Base-by-base conservation (phyloP, 2,797 vertebrate genomes). In the Leptodactylus fallax region DNA sequence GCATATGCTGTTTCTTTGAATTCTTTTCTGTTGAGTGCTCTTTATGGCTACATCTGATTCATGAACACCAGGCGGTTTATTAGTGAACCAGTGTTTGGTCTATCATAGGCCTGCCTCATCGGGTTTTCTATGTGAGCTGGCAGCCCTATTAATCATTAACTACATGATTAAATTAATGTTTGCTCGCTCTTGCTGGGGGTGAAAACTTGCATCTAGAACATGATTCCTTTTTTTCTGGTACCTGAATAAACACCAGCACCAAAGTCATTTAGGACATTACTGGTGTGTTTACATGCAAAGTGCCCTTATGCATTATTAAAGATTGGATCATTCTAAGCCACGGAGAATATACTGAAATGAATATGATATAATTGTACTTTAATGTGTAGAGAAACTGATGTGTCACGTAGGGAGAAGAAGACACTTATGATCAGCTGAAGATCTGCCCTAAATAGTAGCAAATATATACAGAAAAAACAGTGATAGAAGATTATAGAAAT, bases 111-210 rank as follows among this genome's bases (percentile, higher is more conserved):
- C 74, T 88, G 83, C 47, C 86, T 84, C 87, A 36, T 74, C 25
- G 21, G 19, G 47, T 56, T 81, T 81, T 19, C 83, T 90, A 89
- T 84, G 58, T n/a, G 84, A 88, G 74, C 8, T 56, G 87, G 90
- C 87, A 87, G 79, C 82, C 87, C 83, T 91, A 90, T 93, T 88
- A 95, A 96, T 95, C 76, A 95, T 95, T 95, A 95, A 95, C 93
- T 7, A 0, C 60, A 88, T 45, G 72, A 92, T 92, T 92, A 93
- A 92, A 92, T 58, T 86, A 91, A 90, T 91, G 90, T 91, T 94
- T 90, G 89, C 93, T 92, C 92, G 92, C 63, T 87, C 79, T 81
- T 88, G 87, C 88, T 87, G 79, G 87, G 87, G 87, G 49, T 60
- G 53, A 65, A 79, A 72, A 10, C 53, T 78, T 83, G 78, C 89